These are phyloP conservation scores for Athripsodes cinereus DNA, from an alignment of 2,888 invertebrate genomes.

Conservation along the genomic window DNA sequence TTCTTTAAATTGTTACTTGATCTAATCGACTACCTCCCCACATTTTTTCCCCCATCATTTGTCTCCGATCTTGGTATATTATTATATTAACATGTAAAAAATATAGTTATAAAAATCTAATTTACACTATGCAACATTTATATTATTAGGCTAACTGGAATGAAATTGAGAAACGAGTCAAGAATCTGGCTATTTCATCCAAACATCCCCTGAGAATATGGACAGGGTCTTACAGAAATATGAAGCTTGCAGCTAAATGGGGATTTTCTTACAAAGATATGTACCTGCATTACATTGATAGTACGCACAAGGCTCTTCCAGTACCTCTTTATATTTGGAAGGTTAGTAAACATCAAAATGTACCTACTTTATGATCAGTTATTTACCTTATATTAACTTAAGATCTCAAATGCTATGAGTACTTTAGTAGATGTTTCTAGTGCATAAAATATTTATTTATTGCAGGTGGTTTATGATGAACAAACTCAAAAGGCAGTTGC, in stretches of 20 bases:
- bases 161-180: constrained; percentile 26
- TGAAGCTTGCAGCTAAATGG: constrained; percentile 26
- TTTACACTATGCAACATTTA: too few relatives aligned
- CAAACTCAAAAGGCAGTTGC: constrained; percentile 26
- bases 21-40: too few relatives aligned
- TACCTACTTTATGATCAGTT: background rate
- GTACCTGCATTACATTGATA: constrained; percentile 25
- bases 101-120: too few relatives aligned
- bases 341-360: constrained; percentile 10
- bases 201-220: constrained; percentile 25
- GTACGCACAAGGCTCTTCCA: constrained; percentile 25
- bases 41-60: too few relatives aligned
- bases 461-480: constrained; percentile 26
- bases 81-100: too few relatives aligned
- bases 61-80: too few relatives aligned
- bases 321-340: constrained; percentile 28
- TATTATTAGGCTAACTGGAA: constrained; percentile 26
- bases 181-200: constrained; percentile 20
- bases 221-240: constrained; percentile 25
- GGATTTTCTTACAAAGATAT: constrained; percentile 26
- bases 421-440: background rate
- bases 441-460: background rate
- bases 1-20: too few relatives aligned
- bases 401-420: background rate
- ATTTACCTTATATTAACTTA: background rate